Percentiles rank a stretch among this genome's conserved stretches.
Conservation (phyloP, 2,888 invertebrate genomes). For the Scaptomyza parva region DNA sequence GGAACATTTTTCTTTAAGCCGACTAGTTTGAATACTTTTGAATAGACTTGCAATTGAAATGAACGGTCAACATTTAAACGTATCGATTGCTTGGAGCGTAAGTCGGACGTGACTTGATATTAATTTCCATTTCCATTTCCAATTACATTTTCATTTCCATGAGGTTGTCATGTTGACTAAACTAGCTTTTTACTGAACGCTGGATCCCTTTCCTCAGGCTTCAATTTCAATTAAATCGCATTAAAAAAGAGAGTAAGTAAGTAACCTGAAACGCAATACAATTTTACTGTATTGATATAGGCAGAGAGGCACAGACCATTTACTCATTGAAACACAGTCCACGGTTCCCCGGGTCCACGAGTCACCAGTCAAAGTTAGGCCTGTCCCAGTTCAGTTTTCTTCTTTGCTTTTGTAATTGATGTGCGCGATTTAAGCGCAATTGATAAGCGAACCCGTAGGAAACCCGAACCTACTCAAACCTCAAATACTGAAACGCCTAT, state of each 20-base stretch:
- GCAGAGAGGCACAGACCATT: not conserved
- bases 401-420: slow-evolving; percentile 67
- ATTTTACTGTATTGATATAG: slow-evolving; percentile 62
- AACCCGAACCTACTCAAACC: slow-evolving; percentile 29
- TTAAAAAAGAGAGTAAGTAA: slow-evolving; percentile 23
- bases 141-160: slow-evolving; percentile 48
- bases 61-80: slow-evolving; percentile 5
- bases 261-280: slow-evolving; percentile 67
- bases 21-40: slow-evolving; percentile 20
- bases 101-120: slow-evolving; percentile 47
- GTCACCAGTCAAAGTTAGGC: not conserved
- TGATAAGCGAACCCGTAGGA: slow-evolving; percentile 59
- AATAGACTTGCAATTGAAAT: slow-evolving; percentile 17
- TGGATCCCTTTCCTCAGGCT: slow-evolving; percentile 31
- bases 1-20: slow-evolving; percentile 2
- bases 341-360: not conserved
- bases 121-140: slow-evolving; percentile 35
- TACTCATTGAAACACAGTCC: not conserved
- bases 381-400: slow-evolving; percentile 36
- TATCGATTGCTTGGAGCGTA: slow-evolving; percentile 34
- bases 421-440: slow-evolving; percentile 71
- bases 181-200: slow-evolving; percentile 10
- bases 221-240: slow-evolving; percentile 75
- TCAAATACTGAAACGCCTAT: slow-evolving; percentile 21
- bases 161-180: slow-evolving; percentile 19